A percentile compares a stretch with the other conserved stretches of the same genome.
phyloP scores from a whole-genome alignment of 2,888 invertebrate genomes.

The Metopia argyrocephala region DNA sequence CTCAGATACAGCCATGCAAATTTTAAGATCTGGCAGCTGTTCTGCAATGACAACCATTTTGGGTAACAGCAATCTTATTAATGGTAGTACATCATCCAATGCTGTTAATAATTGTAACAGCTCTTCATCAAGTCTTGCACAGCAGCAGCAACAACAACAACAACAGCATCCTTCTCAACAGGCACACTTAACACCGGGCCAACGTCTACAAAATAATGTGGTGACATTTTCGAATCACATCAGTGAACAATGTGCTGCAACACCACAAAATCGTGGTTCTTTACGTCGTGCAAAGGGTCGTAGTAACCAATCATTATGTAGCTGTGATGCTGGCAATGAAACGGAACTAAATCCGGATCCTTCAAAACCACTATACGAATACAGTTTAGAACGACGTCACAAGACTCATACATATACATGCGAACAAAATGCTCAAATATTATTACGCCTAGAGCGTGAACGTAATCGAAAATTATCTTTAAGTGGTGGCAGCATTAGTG shows the following conservation, averaged over 20 bases:
- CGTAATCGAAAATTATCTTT: conserved; percentile 75
- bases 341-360: conserved; percentile 77
- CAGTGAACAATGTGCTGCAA: conserved; percentile 61
- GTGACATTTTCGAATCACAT: conserved; percentile 76
- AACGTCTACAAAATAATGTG: conserved; percentile 69
- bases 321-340: conserved; percentile 78
- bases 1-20: conserved; percentile 72
- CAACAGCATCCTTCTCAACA: conserved; percentile 37
- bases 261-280: conserved; percentile 73
- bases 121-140: conserved; percentile 63
- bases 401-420: conserved; percentile 79
- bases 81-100: conserved; percentile 37
- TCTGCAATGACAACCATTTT: conserved; percentile 66
- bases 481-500: conserved; percentile 63
- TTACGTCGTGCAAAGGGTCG: conserved; percentile 76
- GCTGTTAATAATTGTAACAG: conserved; percentile 64
- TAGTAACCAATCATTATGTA: conserved; percentile 78
- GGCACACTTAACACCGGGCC: conserved; percentile 34
- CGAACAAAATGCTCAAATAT: conserved; percentile 79
- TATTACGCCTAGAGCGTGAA: conserved; percentile 78
- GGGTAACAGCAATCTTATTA: conserved; percentile 66
- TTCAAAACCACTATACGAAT: conserved; percentile 78
- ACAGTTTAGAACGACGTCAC: conserved; percentile 79
- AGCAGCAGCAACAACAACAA: conserved; percentile 39
- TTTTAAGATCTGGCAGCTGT: conserved; percentile 69